Evolutionary conservation across 2,113 vertebrate genomes (phyloP).

Genomic region (Hippocampus zosterae): DNA sequence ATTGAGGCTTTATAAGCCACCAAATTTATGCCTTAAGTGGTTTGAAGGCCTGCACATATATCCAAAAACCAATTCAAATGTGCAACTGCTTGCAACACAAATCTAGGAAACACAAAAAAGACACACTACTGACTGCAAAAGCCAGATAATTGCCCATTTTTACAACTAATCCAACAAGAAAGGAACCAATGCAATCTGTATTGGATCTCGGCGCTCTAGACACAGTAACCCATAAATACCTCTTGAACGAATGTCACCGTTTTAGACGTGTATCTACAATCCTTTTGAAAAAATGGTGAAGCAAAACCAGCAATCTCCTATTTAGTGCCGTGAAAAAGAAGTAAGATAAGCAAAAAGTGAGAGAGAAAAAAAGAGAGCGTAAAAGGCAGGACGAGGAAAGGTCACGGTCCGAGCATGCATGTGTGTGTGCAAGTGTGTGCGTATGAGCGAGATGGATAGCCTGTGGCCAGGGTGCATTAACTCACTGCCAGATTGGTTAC

Average conservation of each 20-base stretch:
- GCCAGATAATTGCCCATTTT: too few species aligned
- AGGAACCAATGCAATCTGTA: not conserved
- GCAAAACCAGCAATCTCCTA: not conserved
- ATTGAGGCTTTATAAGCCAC: too few species aligned
- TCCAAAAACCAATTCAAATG: too few species aligned
- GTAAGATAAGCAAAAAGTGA: constrained; percentile 19
- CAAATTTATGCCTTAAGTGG: too few species aligned
- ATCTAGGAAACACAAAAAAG: not conserved
- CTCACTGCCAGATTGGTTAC: constrained; percentile 63
- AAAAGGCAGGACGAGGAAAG: constrained; percentile 5
- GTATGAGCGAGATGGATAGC: constrained; percentile 62
- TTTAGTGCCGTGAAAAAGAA: not conserved
- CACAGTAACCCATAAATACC: not conserved
- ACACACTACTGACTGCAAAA: not conserved
- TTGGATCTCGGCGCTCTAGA: not conserved
- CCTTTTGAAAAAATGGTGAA: not conserved
- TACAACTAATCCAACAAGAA: too few species aligned
- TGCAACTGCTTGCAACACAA: not conserved
- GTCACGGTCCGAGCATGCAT: constrained; percentile 13
- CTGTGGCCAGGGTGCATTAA: constrained; percentile 57
- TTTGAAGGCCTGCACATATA: too few species aligned
- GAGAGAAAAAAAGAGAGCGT: constrained; percentile 9
- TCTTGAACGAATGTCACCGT: not conserved
- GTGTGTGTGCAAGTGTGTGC: constrained; percentile 24
- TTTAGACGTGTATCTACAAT: not conserved